phyloP scores from a whole-genome alignment of 2,888 invertebrate genomes.

The Cepaea hortensis region DNA sequence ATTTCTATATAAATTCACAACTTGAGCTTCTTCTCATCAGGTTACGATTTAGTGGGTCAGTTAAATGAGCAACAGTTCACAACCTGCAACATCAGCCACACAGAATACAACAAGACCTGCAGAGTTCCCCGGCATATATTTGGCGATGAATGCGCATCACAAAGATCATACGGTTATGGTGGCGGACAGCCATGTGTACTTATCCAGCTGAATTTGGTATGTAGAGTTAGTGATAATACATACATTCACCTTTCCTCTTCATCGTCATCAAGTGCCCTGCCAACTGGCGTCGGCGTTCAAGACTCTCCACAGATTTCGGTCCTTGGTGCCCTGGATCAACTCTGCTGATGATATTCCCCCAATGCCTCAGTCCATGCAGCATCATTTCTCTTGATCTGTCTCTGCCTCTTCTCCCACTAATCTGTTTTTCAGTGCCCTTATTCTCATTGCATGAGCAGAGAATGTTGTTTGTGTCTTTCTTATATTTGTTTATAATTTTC shows the following conservation, averaged over 20 bases:
- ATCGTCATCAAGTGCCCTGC: too few relatives aligned
- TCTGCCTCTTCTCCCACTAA: too few relatives aligned
- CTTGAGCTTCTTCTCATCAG: not conserved
- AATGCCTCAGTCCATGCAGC: too few relatives aligned
- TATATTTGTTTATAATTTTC: too few relatives aligned
- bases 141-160: slow-evolving; percentile 37
- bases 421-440: too few relatives aligned
- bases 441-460: too few relatives aligned
- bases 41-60: not conserved
- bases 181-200: slow-evolving; percentile 48
- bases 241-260: not conserved
- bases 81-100: slow-evolving; percentile 43
- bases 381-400: too few relatives aligned
- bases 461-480: too few relatives aligned
- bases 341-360: too few relatives aligned
- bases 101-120: slow-evolving; percentile 43
- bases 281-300: too few relatives aligned
- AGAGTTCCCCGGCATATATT: slow-evolving; percentile 21
- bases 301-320: too few relatives aligned
- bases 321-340: too few relatives aligned
- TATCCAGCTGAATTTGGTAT: slow-evolving; percentile 46
- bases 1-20: not conserved
- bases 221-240: slow-evolving; percentile 10
- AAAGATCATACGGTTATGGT: slow-evolving; percentile 41
- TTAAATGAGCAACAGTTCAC: slow-evolving; percentile 10